Conservation (phyloP, 53 echinoderm and acorn worm species). For the Hippasteria phrygiana region DNA sequence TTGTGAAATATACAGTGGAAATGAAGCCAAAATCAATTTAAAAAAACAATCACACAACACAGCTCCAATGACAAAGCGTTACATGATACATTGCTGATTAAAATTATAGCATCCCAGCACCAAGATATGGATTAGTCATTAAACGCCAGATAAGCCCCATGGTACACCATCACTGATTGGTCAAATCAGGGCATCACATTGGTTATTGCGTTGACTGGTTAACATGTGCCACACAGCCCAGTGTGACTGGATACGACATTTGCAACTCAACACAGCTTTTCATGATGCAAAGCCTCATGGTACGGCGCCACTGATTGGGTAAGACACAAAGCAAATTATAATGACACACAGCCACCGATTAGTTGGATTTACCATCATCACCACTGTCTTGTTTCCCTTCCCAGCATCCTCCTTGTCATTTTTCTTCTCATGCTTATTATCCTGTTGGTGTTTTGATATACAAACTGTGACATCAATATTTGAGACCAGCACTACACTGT, state of each 20-base stretch:
- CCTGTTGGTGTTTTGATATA: constrained; percentile 30
- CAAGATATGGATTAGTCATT: no score
- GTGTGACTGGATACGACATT: neutral
- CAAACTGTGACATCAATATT: constrained; percentile 4
- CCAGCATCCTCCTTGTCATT: constrained; percentile 57
- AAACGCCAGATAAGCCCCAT: no score
- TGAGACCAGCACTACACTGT: neutral
- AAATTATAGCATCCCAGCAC: neutral
- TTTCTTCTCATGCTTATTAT: constrained; percentile 62
- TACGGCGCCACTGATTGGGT: constrained; percentile 16
- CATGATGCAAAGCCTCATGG: constrained; percentile 4
- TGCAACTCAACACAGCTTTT: constrained; percentile 17
- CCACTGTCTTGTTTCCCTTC: constrained; percentile 57
- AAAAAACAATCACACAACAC: neutral
- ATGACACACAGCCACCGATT: constrained; percentile 42
- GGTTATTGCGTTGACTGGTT: constrained; percentile 15
- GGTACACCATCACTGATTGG: constrained; percentile 28
- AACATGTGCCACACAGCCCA: neutral
- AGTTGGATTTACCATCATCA: constrained; percentile 58
- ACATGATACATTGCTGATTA: neutral
- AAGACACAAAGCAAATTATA: neutral
- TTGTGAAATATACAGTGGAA: no score
- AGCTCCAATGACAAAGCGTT: neutral
- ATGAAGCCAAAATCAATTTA: no score
- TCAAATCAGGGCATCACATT: neutral